These are phyloP conservation scores for Barypeithes pellucidus DNA, from an alignment of 2,888 invertebrate genomes.

Conservation along the genomic window DNA sequence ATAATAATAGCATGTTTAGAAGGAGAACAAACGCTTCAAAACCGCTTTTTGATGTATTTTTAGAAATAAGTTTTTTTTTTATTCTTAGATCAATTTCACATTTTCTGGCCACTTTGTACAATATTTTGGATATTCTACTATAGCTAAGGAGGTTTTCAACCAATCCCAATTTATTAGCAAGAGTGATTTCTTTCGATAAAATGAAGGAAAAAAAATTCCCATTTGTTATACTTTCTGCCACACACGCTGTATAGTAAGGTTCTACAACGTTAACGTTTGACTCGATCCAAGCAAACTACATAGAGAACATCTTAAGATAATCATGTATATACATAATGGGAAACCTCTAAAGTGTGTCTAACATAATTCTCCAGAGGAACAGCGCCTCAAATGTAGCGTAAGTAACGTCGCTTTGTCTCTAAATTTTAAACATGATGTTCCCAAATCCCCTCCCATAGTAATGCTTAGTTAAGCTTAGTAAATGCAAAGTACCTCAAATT, in stretches of 20 bases:
- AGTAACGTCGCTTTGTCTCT: constrained; percentile 47
- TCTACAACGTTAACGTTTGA: neutral
- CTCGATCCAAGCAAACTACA: neutral
- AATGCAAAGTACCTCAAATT: constrained; percentile 68
- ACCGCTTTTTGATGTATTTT: too few species aligned
- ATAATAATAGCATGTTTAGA: too few species aligned
- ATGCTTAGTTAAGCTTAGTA: constrained; percentile 47
- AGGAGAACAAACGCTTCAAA: too few species aligned
- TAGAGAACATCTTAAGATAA: constrained; percentile 14
- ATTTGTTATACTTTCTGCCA: too few species aligned
- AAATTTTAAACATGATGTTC: constrained; percentile 51
- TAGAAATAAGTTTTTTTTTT: too few species aligned
- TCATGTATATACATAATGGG: constrained; percentile 24
- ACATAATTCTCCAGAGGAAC: constrained; percentile 33
- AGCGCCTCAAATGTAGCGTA: constrained; percentile 48
- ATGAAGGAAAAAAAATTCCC: too few species aligned
- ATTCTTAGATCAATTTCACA: too few species aligned
- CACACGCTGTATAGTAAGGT: neutral
- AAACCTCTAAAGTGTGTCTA: constrained; percentile 34
- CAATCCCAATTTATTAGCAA: too few species aligned
- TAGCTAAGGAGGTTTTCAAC: too few species aligned
- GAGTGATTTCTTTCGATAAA: too few species aligned
- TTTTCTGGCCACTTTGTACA: too few species aligned
- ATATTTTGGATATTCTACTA: too few species aligned
- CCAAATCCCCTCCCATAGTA: constrained; percentile 44